These are phyloP conservation scores for Neomonachus schauinslandi DNA, from an alignment of 2,113 vertebrate genomes.

Conservation along the genomic window DNA sequence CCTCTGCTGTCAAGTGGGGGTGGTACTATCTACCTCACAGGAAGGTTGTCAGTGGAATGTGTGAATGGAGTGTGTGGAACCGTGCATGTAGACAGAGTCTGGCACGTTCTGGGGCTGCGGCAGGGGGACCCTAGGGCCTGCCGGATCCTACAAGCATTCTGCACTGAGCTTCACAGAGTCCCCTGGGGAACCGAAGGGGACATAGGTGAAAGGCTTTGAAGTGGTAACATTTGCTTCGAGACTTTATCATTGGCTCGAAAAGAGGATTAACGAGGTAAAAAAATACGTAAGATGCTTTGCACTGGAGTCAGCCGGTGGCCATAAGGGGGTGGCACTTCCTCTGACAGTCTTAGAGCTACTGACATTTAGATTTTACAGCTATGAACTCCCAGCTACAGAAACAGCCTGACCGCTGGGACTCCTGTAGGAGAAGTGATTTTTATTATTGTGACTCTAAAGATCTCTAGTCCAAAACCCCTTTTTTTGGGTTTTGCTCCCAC, in stretches of 20 bases:
- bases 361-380: not conserved
- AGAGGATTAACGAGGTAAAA: not conserved
- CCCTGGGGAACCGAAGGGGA: not conserved
- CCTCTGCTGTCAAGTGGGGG: not conserved
- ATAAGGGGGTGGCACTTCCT: not conserved
- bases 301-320: not conserved
- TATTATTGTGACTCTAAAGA: conserved; percentile 13
- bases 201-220: not conserved
- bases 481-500: not conserved
- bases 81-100: not conserved
- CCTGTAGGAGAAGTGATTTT: conserved; percentile 11
- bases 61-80: not conserved
- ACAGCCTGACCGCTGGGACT: not conserved
- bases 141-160: not conserved
- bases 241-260: not conserved
- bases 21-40: not conserved
- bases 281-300: not conserved
- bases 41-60: not conserved
- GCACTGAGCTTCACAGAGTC: not conserved
- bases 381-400: not conserved
- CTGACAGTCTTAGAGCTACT: not conserved
- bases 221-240: not conserved
- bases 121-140: not conserved
- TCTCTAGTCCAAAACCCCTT: not conserved
- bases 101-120: not conserved